These are phyloP conservation scores for Takifugu flavidus DNA, from an alignment of 2,113 vertebrate species.

Conservation along the genomic window DNA sequence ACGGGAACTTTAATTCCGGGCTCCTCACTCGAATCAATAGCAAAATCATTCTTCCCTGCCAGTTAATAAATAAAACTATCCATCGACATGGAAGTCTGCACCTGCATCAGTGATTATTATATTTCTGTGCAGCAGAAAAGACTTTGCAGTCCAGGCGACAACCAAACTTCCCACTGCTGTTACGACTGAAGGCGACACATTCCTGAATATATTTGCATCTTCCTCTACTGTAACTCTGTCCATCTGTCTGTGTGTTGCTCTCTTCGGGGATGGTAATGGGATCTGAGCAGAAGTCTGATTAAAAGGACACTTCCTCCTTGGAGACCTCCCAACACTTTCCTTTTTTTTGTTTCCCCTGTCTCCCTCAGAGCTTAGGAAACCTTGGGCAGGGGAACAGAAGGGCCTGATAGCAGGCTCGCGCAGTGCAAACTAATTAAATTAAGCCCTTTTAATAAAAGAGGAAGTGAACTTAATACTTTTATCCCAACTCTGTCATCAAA, in stretches of 20 bases:
- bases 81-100: not conserved
- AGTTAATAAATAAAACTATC: not conserved
- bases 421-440: conserved; percentile 78
- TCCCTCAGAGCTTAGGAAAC: conserved; percentile 72
- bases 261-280: conserved; percentile 70
- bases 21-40: no score
- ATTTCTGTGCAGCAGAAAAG: not conserved
- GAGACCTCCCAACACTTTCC: conserved; percentile 68
- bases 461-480: conserved; percentile 72
- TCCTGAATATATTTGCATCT: conserved; percentile 31
- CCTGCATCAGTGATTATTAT: not conserved
- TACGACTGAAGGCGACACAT: conserved; percentile 25
- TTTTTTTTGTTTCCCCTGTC: conserved; percentile 52
- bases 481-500: conserved; percentile 75
- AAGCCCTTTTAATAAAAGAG: conserved; percentile 76
- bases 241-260: conserved; percentile 54
- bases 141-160: not conserved
- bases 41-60: no score
- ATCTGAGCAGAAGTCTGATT: conserved; percentile 74
- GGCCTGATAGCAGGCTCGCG: conserved; percentile 60
- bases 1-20: no score
- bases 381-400: conserved; percentile 66
- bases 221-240: conserved; percentile 46
- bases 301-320: conserved; percentile 78
- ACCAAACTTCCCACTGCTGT: conserved; percentile 11